phyloP scores from a whole-genome alignment of 1,140 invertebrate species.

The Dryas iulia region DNA sequence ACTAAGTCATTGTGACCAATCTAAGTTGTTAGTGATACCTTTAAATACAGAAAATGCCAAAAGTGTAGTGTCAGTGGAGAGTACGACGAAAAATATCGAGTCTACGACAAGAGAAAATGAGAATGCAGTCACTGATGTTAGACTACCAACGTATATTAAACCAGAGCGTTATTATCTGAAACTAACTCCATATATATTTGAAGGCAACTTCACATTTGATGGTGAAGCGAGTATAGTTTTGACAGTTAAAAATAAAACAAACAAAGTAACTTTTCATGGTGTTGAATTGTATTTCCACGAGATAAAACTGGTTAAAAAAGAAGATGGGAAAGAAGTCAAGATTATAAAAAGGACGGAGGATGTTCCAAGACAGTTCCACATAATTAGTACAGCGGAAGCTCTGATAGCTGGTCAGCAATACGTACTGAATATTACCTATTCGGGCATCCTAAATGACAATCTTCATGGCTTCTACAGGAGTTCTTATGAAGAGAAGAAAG shows the following conservation, averaged over 20 bases:
- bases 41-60: conserved; percentile 57
- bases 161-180: conserved; percentile 86
- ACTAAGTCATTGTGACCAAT: conserved; percentile 59
- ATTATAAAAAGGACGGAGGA: conserved; percentile 80
- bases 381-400: conserved; percentile 82
- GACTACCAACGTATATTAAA: conserved; percentile 83
- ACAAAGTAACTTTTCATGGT: conserved; percentile 89
- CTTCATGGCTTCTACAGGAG: conserved; percentile 94
- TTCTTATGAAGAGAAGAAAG: conserved; percentile 86
- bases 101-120: conserved; percentile 41
- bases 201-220: conserved; percentile 88
- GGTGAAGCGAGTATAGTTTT: conserved; percentile 87
- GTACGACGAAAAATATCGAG: conserved; percentile 39
- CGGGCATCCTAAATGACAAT: conserved; percentile 87
- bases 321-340: conserved; percentile 48
- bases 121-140: conserved; percentile 79
- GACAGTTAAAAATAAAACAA: conserved; percentile 83
- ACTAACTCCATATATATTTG: conserved; percentile 85
- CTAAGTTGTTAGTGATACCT: conserved; percentile 67
- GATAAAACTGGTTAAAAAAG: conserved; percentile 69
- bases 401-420: conserved; percentile 83
- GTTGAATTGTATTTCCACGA: conserved; percentile 84
- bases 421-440: conserved; percentile 85
- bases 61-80: conserved; percentile 56
- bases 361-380: conserved; percentile 87